phyloP scores from a whole-genome alignment of 2,113 vertebrate genomes.

The Varanus komodoensis region DNA sequence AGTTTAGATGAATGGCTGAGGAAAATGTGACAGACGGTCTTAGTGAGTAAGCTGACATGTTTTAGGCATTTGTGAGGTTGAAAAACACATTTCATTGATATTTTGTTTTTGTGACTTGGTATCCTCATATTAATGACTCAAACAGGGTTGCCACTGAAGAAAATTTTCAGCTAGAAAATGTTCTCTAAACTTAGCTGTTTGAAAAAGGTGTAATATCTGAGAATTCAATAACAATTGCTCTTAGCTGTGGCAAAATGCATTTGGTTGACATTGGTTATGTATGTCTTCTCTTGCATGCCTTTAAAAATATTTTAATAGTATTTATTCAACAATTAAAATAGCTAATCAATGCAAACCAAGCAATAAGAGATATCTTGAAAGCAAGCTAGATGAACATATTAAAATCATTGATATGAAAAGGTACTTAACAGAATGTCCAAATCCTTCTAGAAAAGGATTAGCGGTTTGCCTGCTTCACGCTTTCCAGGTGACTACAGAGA shows the following conservation, averaged over 20 bases:
- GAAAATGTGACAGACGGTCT: neutral
- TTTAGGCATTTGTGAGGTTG: neutral
- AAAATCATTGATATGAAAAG: neutral
- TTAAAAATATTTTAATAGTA: neutral
- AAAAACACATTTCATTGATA: neutral
- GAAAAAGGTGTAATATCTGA: neutral
- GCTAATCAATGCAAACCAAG: neutral
- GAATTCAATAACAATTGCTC: neutral
- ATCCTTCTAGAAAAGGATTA: neutral
- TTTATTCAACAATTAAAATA: neutral
- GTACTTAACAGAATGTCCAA: neutral
- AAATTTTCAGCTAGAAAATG: neutral
- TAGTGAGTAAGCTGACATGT: neutral
- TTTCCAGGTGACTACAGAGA: neutral
- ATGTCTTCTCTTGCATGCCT: neutral
- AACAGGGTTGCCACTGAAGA: neutral
- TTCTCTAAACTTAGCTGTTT: neutral
- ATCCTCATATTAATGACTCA: neutral
- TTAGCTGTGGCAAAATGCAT: neutral
- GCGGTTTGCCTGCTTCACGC: neutral
- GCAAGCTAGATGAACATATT: neutral
- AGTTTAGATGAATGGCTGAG: neutral
- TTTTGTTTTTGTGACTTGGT: neutral
- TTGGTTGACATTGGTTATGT: neutral
- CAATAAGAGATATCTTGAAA: neutral